Percentiles rank a stretch among this genome's conserved stretches.
Evolutionary conservation across 2,113 vertebrate species (phyloP).

Genomic region (Ictalurus furcatus): DNA sequence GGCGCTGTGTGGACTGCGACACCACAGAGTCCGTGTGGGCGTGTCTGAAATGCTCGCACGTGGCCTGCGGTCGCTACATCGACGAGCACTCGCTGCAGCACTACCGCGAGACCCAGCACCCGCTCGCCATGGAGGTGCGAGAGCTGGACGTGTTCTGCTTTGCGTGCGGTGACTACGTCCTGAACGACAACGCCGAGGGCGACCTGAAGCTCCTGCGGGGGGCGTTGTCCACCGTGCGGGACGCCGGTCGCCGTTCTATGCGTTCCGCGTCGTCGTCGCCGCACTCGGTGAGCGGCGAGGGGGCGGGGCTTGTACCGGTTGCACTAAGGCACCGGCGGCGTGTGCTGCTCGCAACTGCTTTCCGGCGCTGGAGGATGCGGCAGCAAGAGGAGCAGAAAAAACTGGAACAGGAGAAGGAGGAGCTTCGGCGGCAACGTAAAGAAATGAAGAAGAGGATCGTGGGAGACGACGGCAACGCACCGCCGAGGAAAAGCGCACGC

Average conservation of each 20-base stretch:
- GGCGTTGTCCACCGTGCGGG: constrained; percentile 83
- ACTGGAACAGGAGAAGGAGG: constrained; percentile 80
- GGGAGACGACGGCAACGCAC: constrained; percentile 87
- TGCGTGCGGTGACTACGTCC: constrained; percentile 92
- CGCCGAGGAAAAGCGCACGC: constrained; percentile 92
- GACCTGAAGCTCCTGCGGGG: constrained; percentile 93
- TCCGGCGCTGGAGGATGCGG: constrained; percentile 79
- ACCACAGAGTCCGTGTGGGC: constrained; percentile 95
- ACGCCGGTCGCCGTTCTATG: constrained; percentile 80
- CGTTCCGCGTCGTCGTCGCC: constrained; percentile 76
- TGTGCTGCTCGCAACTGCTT: constrained; percentile 79
- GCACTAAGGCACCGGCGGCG: constrained; percentile 90
- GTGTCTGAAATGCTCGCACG: constrained; percentile 96
- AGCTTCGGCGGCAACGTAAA: constrained; percentile 80
- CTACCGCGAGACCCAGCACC: constrained; percentile 87
- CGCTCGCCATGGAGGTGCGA: constrained; percentile 93
- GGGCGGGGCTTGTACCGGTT: constrained; percentile 75
- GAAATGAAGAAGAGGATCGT: constrained; percentile 88
- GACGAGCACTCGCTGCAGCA: constrained; percentile 92
- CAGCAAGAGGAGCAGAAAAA: constrained; percentile 80
- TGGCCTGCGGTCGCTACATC: constrained; percentile 93
- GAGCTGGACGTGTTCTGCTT: constrained; percentile 97
- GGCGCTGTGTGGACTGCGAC: constrained; percentile 89
- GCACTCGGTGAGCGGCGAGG: constrained; percentile 63
- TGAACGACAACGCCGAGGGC: constrained; percentile 95